Base-by-base conservation (phyloP, 23 tunicate species). In the Trididemnum clinides region DNA sequence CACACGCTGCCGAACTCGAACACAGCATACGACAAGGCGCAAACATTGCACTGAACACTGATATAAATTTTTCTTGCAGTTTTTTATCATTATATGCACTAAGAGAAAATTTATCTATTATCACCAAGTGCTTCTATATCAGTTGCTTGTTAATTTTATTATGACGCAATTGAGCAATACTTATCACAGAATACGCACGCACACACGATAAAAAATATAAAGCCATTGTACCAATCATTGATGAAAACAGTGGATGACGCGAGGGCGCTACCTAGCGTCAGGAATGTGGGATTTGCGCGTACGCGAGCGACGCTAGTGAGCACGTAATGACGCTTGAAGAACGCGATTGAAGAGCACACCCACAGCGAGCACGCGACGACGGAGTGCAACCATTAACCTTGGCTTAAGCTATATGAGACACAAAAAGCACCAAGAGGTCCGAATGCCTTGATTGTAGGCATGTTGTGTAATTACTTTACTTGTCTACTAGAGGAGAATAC, bases 1-100 rank as follows among this genome's bases (percentile, higher is more conserved):
- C 66, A 59, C 66, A 15, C 66, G 22, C 3, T n/a, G 22, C 66
- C 20, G 5, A 59, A n/a, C n/a, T n/a, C n/a, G n/a, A n/a, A n/a
- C n/a, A n/a, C n/a, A n/a, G n/a, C n/a, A n/a, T n/a, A n/a, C n/a
- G n/a, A n/a, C n/a, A n/a, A n/a, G n/a, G n/a, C n/a, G n/a, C n/a
- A n/a, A n/a, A n/a, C 30, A 74, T 74, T 74, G 80, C 80, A 74
- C 80, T 20, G 38, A 74, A 74, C 80, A 74, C 80, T 74, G 80
- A 37, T 18, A 35, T 29, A 25, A 29, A 38, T 74, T 44, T 39
- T 74, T 74, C 7, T 70, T 74, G 57, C 57, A 74, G 58, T 74
- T 74, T 38, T 38, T 74, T 37, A 4, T 3, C 4, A 66, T 29
- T 66, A 66, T 66, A 66, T 66, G 75, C 75, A 66, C 75, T 66